phyloP scores from a whole-genome alignment of 2,888 invertebrate genomes.

The Chalcis sispes region DNA sequence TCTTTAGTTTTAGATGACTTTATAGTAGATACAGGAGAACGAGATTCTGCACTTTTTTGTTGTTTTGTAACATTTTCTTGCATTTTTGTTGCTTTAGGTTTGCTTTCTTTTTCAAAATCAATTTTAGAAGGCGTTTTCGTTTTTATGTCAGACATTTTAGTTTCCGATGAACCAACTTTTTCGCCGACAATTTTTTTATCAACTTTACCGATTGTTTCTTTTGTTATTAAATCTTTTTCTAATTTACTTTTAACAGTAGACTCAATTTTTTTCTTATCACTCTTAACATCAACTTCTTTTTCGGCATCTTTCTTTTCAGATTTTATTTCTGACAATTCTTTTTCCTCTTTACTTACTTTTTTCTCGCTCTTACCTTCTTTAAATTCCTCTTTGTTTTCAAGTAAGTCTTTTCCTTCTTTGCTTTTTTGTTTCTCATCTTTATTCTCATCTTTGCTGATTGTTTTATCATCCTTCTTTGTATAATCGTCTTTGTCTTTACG shows the following conservation, averaged over 20 bases:
- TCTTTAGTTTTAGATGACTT: constrained; percentile 55
- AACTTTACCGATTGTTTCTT: constrained; percentile 20
- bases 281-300: constrained; percentile 33
- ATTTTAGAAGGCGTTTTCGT: constrained; percentile 57
- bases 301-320: constrained; percentile 20
- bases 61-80: constrained; percentile 55
- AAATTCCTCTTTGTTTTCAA: constrained; percentile 24
- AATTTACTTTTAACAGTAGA: constrained; percentile 22
- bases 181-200: constrained; percentile 16
- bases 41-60: constrained; percentile 38
- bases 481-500: constrained; percentile 21
- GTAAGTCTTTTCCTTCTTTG: constrained; percentile 18
- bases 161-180: constrained; percentile 41
- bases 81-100: constrained; percentile 67
- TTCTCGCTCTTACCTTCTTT: neutral
- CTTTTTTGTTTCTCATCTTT: constrained; percentile 37
- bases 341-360: neutral
- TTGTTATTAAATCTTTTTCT: constrained; percentile 24
- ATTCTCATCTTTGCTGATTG: constrained; percentile 42
- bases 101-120: constrained; percentile 67
- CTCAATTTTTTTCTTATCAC: constrained; percentile 23
- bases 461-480: constrained; percentile 23
- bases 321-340: constrained; percentile 7
- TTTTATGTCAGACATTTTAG: constrained; percentile 44
- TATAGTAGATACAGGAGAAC: constrained; percentile 10